Evolutionary conservation across 2,888 invertebrate genomes (phyloP).

Genomic region (Caenorhabditis uteleia): DNA sequence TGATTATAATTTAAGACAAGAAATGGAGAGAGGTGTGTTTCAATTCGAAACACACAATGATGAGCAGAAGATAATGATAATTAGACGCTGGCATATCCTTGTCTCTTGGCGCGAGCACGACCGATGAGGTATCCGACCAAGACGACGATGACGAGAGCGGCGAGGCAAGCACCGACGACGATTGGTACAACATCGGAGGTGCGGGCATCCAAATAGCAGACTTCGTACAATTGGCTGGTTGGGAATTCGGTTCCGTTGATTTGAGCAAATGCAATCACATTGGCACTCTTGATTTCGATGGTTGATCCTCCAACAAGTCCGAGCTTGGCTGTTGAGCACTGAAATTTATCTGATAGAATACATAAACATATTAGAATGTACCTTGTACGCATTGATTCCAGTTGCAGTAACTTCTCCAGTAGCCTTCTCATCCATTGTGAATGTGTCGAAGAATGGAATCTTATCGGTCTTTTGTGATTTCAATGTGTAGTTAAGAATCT

Average conservation of each 20-base stretch:
- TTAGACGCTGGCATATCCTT: constrained; percentile 68
- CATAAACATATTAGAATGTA: constrained; percentile 4
- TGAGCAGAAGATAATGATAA: too few relatives aligned
- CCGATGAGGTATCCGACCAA: constrained; percentile 90
- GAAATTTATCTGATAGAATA: constrained; percentile 8
- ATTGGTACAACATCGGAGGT: constrained; percentile 87
- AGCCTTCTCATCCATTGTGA: constrained; percentile 26
- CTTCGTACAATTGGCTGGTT: constrained; percentile 54
- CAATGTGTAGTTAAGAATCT: constrained; percentile 48
- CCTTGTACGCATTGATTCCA: constrained; percentile 38
- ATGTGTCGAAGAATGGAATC: constrained; percentile 26
- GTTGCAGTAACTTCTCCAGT: constrained; percentile 35
- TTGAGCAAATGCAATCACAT: constrained; percentile 56
- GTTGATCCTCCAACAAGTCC: constrained; percentile 51
- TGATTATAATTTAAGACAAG: too few relatives aligned
- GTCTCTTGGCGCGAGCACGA: constrained; percentile 75
- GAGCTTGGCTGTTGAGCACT: constrained; percentile 59
- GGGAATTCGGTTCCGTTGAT: constrained; percentile 49
- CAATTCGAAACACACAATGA: too few relatives aligned
- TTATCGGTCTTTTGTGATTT: constrained; percentile 22
- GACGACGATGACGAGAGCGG: constrained; percentile 86
- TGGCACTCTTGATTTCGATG: constrained; percentile 52
- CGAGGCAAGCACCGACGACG: constrained; percentile 91
- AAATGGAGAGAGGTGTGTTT: too few relatives aligned
- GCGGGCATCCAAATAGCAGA: constrained; percentile 58